A percentile compares a stretch with the other conserved stretches of the same genome.
Evolutionary conservation across 2,888 invertebrate species (phyloP).

Genomic region (Stenichneumon culpator): DNA sequence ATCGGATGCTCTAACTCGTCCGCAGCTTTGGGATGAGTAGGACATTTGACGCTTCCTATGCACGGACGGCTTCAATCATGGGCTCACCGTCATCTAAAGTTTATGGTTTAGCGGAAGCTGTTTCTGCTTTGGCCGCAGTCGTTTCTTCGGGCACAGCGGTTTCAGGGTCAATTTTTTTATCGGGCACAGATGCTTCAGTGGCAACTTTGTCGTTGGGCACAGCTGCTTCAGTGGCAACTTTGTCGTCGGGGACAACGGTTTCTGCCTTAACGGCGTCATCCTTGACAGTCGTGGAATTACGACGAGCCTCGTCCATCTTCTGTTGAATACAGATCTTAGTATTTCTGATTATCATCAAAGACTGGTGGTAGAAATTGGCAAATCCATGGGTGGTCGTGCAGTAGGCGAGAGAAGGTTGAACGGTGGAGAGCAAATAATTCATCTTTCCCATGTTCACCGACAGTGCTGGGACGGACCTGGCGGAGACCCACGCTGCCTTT

Average conservation of each 20-base stretch:
- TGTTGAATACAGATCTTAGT: conserved; percentile 55
- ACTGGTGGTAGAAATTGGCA: conserved; percentile 6
- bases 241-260: background rate
- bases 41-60: too few relatives aligned
- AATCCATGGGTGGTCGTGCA: conserved; percentile 55
- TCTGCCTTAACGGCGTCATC: background rate
- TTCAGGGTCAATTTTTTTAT: too few relatives aligned
- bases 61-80: too few relatives aligned
- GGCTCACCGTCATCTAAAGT: too few relatives aligned
- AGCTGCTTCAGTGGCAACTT: too few relatives aligned
- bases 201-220: too few relatives aligned
- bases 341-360: conserved; percentile 13
- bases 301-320: conserved; percentile 22
- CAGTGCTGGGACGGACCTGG: conserved; percentile 41
- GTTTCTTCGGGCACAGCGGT: too few relatives aligned
- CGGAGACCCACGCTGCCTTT: conserved; percentile 35
- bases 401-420: conserved; percentile 45
- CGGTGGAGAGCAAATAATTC: conserved; percentile 16
- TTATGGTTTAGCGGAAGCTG: too few relatives aligned
- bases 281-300: background rate
- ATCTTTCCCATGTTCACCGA: conserved; percentile 25
- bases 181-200: too few relatives aligned
- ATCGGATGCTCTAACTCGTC: background rate
- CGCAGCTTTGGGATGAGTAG: background rate
- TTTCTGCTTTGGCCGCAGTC: background rate